Evolutionary conservation across 2,888 invertebrate species (phyloP).

Genomic region (Spodoptera exigua): DNA sequence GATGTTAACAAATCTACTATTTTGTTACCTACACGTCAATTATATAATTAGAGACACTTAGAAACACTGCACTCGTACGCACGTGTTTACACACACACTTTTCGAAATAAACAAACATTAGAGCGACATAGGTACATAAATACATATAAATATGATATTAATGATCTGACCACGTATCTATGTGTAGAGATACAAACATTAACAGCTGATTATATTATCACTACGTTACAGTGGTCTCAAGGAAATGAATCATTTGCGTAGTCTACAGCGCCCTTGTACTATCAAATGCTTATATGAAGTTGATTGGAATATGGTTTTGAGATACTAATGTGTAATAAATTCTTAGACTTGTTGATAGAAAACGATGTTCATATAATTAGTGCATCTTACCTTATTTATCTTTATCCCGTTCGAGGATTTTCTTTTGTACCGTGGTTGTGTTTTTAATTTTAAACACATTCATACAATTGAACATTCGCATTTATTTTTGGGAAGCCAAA

Average conservation of each 20-base stretch:
- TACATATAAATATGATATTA: constrained; percentile 36
- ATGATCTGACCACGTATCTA: constrained; percentile 24
- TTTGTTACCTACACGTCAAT: no score
- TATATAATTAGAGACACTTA: not conserved
- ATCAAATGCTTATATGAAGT: constrained; percentile 6
- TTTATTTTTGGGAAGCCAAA: no score
- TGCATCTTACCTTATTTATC: no score
- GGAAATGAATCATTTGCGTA: constrained; percentile 36
- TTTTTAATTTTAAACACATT: no score
- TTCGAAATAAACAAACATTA: constrained; percentile 23
- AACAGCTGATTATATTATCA: constrained; percentile 47
- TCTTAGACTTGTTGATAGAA: no score
- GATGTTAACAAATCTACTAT: no score
- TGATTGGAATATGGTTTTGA: constrained; percentile 7
- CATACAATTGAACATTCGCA: no score
- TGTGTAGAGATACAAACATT: constrained; percentile 35
- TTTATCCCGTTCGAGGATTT: no score
- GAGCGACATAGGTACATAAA: constrained; percentile 15
- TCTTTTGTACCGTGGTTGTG: no score
- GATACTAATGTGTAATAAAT: not conserved
- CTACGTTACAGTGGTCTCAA: constrained; percentile 23
- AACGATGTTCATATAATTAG: no score
- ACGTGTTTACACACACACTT: constrained; percentile 18
- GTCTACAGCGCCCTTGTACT: constrained; percentile 20
- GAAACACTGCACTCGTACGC: not conserved